Evolutionary conservation across 92 coral and sea anemone genomes (phyloP), one percentile per base, ranked within the genome.

Genomic region (Pocillopora meandrina): DNA sequence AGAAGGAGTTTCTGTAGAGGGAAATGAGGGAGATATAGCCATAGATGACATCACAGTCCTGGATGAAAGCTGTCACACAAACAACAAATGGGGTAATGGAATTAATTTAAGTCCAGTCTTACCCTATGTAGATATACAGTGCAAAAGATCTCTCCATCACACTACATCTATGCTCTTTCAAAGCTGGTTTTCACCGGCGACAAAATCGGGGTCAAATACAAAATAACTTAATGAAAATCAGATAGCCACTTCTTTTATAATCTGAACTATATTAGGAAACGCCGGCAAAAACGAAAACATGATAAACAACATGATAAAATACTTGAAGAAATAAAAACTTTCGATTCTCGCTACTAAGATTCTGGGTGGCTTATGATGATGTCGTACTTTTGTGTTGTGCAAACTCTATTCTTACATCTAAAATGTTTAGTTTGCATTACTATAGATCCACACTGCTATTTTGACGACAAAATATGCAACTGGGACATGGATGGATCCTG

Each of bases 371-470:
- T 26, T 0, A 26, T 42, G 8, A 42, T 42, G 52, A 42, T 42
- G 4, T 7, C 52, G 52, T 42, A 7, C 8, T 7, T 3, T 42
- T 42, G 52, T 42, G 52, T 3, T 42, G 52, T 42, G 52, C 52
- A 42, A 42, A 42, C 52, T 42, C 4, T 42, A 42, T 42, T 42
- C 52, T 11, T 56, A 17, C 49, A 71, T 69, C 14, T 70, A 12
- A 9, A 5, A 17, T 17, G 56, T 70, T 70, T 70, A 26, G 1
- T 20, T 4, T 13, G 20, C 9, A 12, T 15, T 49, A 3, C 34
- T 19, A 20, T 78, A 81, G 85, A 81, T 60, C 85, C 77, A 10
- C 85, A 81, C 21, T 81, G 85, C 77, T 58, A 81, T 42, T 81
- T 81, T 58, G 70, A 81, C 77, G 47, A 70, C 20, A 60, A 36